These are phyloP conservation scores for Lasioglossum pauxillum DNA, from an alignment of 2,888 invertebrate genomes.

Conservation along the genomic window DNA sequence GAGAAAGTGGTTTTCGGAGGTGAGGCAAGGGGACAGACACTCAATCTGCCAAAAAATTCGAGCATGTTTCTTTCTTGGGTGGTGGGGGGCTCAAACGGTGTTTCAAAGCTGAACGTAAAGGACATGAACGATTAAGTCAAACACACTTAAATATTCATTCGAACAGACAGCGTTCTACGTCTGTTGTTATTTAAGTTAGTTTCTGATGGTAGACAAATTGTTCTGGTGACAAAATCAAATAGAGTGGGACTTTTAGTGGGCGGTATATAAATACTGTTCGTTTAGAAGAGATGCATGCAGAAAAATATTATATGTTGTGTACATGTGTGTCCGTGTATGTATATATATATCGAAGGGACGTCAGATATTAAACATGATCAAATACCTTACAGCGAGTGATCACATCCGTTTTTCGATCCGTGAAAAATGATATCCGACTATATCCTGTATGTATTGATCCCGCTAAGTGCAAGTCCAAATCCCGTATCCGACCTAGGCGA, in stretches of 20 bases:
- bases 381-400: constrained; percentile 71
- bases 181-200: constrained; percentile 55
- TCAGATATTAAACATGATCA: constrained; percentile 71
- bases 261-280: constrained; percentile 23
- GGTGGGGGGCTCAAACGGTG: constrained; percentile 7
- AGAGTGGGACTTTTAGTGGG: constrained; percentile 26
- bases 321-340: constrained; percentile 16
- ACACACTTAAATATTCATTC: constrained; percentile 51
- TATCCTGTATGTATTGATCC: constrained; percentile 69
- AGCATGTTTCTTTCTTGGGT: constrained; percentile 7
- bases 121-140: constrained; percentile 55
- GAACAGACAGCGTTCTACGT: constrained; percentile 19
- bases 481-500: constrained; percentile 73
- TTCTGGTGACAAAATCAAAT: constrained; percentile 33
- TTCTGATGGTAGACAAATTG: constrained; percentile 9
- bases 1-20: background rate
- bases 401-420: constrained; percentile 63
- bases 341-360: constrained; percentile 45
- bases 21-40: constrained; percentile 21
- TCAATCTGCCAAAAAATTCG: constrained; percentile 40
- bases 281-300: constrained; percentile 69
- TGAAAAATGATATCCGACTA: constrained; percentile 70
- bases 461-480: constrained; percentile 64
- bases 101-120: constrained; percentile 52
- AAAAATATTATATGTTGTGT: constrained; percentile 50